Evolutionary conservation across 2,797 vertebrate genomes (phyloP).

Genomic region (Anolis apletophallus): DNA sequence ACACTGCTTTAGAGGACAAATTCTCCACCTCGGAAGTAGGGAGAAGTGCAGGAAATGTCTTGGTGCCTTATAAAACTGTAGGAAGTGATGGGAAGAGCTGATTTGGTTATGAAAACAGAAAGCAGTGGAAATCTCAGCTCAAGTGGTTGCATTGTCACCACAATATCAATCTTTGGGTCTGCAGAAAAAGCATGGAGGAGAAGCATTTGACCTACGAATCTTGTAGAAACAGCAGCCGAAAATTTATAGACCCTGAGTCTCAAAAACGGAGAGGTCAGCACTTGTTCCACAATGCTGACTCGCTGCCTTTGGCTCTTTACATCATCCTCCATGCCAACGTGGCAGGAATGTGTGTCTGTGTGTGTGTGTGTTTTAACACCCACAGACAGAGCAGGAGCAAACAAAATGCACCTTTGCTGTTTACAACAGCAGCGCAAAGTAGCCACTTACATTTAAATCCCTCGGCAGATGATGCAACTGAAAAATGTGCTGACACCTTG

Average conservation of each 20-base stretch:
- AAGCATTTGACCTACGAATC: neutral
- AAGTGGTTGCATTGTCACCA: neutral
- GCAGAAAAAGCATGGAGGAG: neutral
- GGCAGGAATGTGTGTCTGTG: neutral
- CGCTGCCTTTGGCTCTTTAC: neutral
- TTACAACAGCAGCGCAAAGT: neutral
- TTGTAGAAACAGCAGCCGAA: neutral
- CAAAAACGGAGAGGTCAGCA: neutral
- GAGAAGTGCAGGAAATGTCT: neutral
- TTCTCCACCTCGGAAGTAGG: neutral
- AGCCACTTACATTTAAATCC: neutral
- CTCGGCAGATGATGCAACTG: slow-evolving; percentile 29
- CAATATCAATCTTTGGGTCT: too few species aligned
- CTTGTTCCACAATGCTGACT: neutral
- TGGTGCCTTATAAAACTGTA: neutral
- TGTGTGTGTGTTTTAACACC: too few species aligned
- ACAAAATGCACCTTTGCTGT: neutral
- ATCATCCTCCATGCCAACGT: fast-evolving
- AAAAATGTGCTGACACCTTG: neutral
- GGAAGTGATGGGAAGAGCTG: too few species aligned
- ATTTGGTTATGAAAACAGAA: neutral
- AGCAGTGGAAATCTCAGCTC: too few species aligned
- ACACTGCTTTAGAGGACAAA: neutral
- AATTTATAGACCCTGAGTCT: neutral
- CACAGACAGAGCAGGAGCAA: neutral